Percentiles rank a stretch among this genome's conserved stretches.
These are phyloP conservation scores for Elephas maximus DNA, from an alignment of 2,113 vertebrate species.

Conservation along the genomic window DNA sequence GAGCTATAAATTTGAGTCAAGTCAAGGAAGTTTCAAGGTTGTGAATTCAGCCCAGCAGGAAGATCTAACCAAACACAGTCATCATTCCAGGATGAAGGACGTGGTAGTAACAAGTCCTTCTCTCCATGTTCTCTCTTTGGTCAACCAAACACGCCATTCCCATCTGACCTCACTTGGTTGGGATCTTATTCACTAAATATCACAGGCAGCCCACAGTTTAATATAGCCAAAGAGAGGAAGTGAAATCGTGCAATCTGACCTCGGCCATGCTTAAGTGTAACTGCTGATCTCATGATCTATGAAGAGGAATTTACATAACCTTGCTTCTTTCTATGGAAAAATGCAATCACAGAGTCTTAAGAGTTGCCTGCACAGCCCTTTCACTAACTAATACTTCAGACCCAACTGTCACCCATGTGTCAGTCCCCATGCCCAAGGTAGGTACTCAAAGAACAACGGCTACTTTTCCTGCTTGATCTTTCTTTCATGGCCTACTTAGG, in stretches of 20 bases:
- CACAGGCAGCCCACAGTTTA: not conserved
- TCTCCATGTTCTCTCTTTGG: not conserved
- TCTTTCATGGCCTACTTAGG: not conserved
- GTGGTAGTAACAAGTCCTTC: not conserved
- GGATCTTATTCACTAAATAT: not conserved
- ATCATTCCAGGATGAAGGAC: not conserved
- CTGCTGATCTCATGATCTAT: not conserved
- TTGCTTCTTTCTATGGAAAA: constrained; percentile 6
- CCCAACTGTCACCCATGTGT: not conserved
- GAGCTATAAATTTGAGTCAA: not conserved
- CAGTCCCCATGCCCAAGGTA: not conserved
- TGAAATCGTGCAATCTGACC: not conserved
- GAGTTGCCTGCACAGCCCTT: not conserved
- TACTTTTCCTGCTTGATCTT: rapidly evolving
- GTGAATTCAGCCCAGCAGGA: not conserved
- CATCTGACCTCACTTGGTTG: not conserved
- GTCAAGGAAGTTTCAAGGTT: not conserved
- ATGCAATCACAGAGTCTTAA: not conserved
- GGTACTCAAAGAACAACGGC: too few species aligned
- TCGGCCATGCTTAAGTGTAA: not conserved
- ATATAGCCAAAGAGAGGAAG: constrained; percentile 19
- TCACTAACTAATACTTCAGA: not conserved
- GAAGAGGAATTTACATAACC: constrained; percentile 58
- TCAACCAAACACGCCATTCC: not conserved
- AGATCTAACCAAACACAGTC: not conserved